Evolutionary conservation across 2,113 vertebrate species (phyloP).

Genomic region (Lampris megalopsis): DNA sequence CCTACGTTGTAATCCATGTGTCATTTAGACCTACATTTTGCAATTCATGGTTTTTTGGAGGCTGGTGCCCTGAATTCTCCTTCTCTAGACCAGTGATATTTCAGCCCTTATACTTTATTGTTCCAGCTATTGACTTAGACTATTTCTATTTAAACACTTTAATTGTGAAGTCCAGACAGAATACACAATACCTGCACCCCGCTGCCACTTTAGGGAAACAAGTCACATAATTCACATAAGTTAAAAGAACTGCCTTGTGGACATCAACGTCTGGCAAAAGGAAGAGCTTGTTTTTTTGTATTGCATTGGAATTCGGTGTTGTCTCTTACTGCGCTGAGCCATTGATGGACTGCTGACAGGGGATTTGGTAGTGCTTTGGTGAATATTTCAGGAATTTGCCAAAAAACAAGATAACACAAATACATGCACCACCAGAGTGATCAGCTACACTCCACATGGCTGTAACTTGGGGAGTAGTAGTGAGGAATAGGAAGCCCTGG

Average conservation of each 20-base stretch:
- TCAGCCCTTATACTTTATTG: too few species aligned
- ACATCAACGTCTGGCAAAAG: background rate
- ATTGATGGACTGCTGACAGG: constrained; percentile 7
- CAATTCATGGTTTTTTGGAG: too few species aligned
- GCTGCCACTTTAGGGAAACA: too few species aligned
- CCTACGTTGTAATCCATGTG: too few species aligned
- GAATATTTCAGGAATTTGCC: constrained; percentile 37
- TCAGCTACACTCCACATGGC: constrained; percentile 57
- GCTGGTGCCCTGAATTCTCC: too few species aligned
- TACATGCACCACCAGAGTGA: constrained; percentile 22
- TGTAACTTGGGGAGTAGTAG: constrained; percentile 4
- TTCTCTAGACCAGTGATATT: too few species aligned
- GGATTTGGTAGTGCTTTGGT: background rate
- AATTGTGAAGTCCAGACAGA: too few species aligned
- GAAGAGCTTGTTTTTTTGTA: background rate
- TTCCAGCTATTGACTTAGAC: too few species aligned
- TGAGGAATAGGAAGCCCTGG: constrained; percentile 23
- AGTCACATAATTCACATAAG: too few species aligned
- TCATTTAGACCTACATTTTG: background rate
- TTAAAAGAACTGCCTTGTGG: too few species aligned
- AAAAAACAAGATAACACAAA: constrained; percentile 1
- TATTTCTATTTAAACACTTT: too few species aligned
- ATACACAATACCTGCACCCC: too few species aligned
- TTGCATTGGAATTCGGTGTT: background rate
- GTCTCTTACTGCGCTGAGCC: background rate